phyloP scores from a whole-genome alignment of 2,113 vertebrate genomes.

The Lipotes vexillifer region DNA sequence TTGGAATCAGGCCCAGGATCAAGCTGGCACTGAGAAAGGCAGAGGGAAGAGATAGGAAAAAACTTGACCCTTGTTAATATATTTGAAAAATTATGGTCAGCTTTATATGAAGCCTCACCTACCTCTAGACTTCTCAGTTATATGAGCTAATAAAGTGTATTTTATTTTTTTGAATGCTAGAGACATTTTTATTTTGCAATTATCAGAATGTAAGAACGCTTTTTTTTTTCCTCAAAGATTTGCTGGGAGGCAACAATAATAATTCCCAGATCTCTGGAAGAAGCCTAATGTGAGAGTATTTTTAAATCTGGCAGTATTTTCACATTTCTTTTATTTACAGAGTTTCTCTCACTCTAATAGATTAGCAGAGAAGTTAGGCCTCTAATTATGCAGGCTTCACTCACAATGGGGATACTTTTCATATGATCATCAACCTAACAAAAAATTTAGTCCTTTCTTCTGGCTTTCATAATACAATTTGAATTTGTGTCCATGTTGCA shows the following conservation, averaged over 20 bases:
- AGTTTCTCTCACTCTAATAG: background rate
- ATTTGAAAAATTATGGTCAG: background rate
- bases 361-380: background rate
- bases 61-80: background rate
- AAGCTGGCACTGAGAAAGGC: background rate
- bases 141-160: background rate
- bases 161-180: background rate
- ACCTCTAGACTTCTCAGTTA: background rate
- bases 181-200: constrained; percentile 2
- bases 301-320: constrained; percentile 27
- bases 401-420: background rate
- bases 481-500: background rate
- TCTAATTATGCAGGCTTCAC: constrained; percentile 16
- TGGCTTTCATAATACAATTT: background rate
- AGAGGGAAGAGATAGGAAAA: background rate
- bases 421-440: background rate
- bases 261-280: constrained; percentile 31
- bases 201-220: background rate
- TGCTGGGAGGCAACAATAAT: background rate
- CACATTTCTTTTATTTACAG: constrained; percentile 43
- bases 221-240: background rate
- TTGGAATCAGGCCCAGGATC: background rate
- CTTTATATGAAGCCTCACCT: background rate
- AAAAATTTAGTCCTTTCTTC: background rate
- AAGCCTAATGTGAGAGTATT: background rate